These are phyloP conservation scores for Athripsodes cinereus DNA, from an alignment of 2,888 invertebrate genomes.

Conservation along the genomic window DNA sequence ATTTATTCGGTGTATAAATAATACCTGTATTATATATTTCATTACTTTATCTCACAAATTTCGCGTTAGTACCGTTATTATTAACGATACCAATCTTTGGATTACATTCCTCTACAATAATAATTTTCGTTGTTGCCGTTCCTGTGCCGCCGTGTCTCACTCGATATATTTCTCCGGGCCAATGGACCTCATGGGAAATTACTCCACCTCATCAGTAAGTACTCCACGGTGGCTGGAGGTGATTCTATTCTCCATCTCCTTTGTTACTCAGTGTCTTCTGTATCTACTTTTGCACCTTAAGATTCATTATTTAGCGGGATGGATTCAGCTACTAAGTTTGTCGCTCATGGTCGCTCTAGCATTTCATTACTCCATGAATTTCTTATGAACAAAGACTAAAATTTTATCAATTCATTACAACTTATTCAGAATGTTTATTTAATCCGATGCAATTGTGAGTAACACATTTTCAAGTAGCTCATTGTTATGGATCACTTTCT, in stretches of 20 bases:
- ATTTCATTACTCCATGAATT: neutral
- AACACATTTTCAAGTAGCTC: no score
- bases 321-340: neutral
- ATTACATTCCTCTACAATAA: neutral
- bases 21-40: no score
- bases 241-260: neutral
- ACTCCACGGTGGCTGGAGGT: neutral
- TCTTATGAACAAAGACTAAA: no score
- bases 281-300: neutral
- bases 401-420: no score
- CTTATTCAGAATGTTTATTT: no score
- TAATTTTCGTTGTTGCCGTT: neutral
- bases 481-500: no score
- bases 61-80: no score
- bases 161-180: conserved; percentile 2
- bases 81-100: neutral
- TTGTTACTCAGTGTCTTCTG: neutral
- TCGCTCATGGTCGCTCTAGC: neutral
- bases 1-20: no score
- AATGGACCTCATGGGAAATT: conserved; percentile 1
- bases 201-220: neutral
- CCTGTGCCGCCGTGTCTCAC: neutral
- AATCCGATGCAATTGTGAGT: no score
- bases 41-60: no score
- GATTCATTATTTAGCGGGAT: neutral